A percentile compares a stretch with the other conserved stretches of the same genome.
Conservation (phyloP, 2,797 vertebrate genomes). For the Thalassophryne amazonica region DNA sequence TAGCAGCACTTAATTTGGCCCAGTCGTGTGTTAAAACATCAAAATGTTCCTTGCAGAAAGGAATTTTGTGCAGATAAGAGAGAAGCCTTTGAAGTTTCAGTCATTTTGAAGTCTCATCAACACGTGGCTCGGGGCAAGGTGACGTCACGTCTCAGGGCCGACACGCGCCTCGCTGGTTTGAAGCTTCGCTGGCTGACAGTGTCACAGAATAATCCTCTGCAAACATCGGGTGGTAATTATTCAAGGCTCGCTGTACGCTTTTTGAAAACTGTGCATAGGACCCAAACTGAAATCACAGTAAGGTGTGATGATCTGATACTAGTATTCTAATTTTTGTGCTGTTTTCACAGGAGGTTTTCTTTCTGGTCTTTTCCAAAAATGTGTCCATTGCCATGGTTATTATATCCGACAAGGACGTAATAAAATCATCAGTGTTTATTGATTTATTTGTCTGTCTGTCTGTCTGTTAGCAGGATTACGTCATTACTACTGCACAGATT, state of each 20-base stretch:
- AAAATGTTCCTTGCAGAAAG: slow-evolving; percentile 56
- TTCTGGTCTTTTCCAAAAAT: slow-evolving; percentile 46
- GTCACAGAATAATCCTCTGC: slow-evolving; percentile 38
- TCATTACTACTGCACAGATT: too few species aligned
- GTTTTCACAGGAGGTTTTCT: slow-evolving; percentile 52
- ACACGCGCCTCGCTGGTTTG: slow-evolving; percentile 58
- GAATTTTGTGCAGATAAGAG: slow-evolving; percentile 64
- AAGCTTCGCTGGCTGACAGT: slow-evolving; percentile 57
- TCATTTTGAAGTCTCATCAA: slow-evolving; percentile 68
- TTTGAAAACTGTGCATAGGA: too few species aligned
- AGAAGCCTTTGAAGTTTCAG: slow-evolving; percentile 72
- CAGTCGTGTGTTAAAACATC: slow-evolving; percentile 19
- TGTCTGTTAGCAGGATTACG: too few species aligned
- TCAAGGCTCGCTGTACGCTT: too few species aligned
- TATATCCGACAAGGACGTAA: too few species aligned
- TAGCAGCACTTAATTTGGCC: slow-evolving; percentile 10
- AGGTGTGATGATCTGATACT: too few species aligned
- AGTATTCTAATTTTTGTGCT: too few species aligned
- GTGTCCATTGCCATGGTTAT: slow-evolving; percentile 74
- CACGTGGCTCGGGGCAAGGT: slow-evolving; percentile 71
- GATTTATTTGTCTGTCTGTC: too few species aligned
- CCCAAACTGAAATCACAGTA: too few species aligned
- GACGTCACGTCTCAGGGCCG: slow-evolving; percentile 59
- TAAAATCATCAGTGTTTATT: too few species aligned
- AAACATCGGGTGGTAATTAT: too few species aligned